Percentiles rank a stretch among this genome's conserved stretches.
These are phyloP conservation scores for Amphiprion percula DNA, from an alignment of 2,113 vertebrate species.

Conservation along the genomic window DNA sequence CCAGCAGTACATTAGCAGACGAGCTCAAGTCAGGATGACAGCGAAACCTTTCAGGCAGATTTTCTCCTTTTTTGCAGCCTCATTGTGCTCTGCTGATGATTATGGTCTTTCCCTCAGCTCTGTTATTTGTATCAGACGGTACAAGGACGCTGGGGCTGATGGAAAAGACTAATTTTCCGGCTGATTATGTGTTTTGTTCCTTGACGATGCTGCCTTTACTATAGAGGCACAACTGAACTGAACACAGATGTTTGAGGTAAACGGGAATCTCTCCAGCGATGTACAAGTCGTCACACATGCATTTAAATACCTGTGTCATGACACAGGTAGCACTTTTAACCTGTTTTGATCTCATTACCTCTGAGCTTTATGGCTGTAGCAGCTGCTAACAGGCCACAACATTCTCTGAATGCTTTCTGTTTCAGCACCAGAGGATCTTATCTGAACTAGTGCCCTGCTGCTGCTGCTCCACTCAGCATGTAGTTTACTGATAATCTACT, in stretches of 20 bases:
- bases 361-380: neutral
- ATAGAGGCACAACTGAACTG: neutral
- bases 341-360: neutral
- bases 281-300: neutral
- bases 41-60: constrained; percentile 26
- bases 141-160: constrained; percentile 13
- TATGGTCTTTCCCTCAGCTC: constrained; percentile 16
- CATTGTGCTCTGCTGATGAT: constrained; percentile 20
- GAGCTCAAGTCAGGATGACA: constrained; percentile 3
- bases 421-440: neutral
- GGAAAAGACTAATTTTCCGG: neutral
- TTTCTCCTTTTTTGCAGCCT: constrained; percentile 11
- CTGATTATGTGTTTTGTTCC: constrained; percentile 4
- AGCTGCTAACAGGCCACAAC: constrained; percentile 2
- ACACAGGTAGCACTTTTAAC: neutral
- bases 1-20: constrained; percentile 32
- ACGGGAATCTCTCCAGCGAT: neutral
- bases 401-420: neutral
- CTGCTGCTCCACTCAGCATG: neutral
- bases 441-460: neutral
- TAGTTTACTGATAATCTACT: neutral
- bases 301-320: neutral
- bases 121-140: constrained; percentile 28
- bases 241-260: neutral
- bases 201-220: neutral